phyloP scores from a whole-genome alignment of 35 echinoderm and acorn worm species.

The Apostichopus japonicus region DNA sequence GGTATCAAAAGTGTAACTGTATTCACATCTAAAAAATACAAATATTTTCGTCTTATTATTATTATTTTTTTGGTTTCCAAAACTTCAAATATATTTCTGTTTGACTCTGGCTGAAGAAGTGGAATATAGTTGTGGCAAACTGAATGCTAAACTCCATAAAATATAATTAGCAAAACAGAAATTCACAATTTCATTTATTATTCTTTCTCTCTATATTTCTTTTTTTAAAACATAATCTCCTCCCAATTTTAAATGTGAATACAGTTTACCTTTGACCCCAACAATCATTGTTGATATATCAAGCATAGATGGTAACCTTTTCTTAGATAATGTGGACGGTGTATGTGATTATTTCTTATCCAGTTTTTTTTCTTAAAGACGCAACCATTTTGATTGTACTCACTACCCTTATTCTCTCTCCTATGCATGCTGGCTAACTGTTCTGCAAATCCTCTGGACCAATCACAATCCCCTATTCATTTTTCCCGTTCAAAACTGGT shows the following conservation, averaged over 20 bases:
- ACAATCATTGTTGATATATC: neutral
- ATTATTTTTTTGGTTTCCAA: neutral
- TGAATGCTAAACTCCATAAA: conserved; percentile 19
- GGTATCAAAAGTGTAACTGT: neutral
- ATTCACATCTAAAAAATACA: neutral
- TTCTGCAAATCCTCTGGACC: neutral
- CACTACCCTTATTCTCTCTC: neutral
- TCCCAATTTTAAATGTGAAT: neutral
- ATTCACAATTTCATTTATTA: neutral
- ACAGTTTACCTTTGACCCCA: neutral
- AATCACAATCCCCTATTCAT: neutral
- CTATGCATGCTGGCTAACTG: neutral
- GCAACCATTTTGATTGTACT: conserved; percentile 1
- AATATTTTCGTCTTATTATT: neutral
- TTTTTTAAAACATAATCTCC: neutral
- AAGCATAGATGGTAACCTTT: conserved; percentile 9
- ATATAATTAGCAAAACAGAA: neutral
- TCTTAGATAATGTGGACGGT: neutral
- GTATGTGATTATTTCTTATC: neutral
- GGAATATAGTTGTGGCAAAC: neutral
- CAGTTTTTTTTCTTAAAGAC: neutral
- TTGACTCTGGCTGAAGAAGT: conserved; percentile 8
- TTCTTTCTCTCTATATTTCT: neutral
- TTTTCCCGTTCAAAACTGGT: neutral
- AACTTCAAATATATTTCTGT: neutral